These are phyloP conservation scores for Parnassius orleans DNA, from an alignment of 2,888 invertebrate genomes.

Conservation along the genomic window DNA sequence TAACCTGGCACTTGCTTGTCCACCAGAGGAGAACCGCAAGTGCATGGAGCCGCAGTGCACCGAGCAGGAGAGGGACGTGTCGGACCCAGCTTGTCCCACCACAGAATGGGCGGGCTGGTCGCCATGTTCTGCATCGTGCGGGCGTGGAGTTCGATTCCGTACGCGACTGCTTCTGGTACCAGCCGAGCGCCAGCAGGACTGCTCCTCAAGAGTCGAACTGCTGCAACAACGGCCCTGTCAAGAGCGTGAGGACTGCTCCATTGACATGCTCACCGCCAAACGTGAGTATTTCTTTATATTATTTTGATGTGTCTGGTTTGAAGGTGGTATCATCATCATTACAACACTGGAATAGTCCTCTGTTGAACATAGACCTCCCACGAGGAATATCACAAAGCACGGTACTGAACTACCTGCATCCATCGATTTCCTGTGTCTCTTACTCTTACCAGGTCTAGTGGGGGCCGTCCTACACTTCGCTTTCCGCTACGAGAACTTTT, in stretches of 20 bases:
- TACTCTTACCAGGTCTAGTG: too few relatives aligned
- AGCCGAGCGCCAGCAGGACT: conserved; percentile 83
- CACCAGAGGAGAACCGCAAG: conserved; percentile 87
- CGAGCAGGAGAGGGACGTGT: conserved; percentile 58
- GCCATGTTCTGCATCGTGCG: conserved; percentile 94
- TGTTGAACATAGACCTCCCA: too few relatives aligned
- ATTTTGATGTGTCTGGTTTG: too few relatives aligned
- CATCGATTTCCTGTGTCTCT: too few relatives aligned
- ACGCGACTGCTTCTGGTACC: conserved; percentile 86
- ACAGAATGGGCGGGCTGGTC: conserved; percentile 96
- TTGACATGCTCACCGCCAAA: conserved; percentile 89
- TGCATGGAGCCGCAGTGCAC: conserved; percentile 87
- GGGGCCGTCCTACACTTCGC: too few relatives aligned
- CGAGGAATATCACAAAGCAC: too few relatives aligned
- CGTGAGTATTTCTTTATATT: conserved; percentile 66
- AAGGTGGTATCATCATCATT: too few relatives aligned
- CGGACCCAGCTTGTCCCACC: conserved; percentile 87
- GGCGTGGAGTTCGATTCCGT: conserved; percentile 86
- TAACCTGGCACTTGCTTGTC: neutral
- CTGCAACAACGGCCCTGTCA: conserved; percentile 88
- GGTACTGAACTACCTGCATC: too few relatives aligned
- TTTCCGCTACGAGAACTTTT: too few relatives aligned
- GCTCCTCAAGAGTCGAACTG: conserved; percentile 85
- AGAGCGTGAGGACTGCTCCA: conserved; percentile 84
- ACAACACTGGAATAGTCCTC: too few relatives aligned